These are phyloP conservation scores for Drosophila pectinifera DNA, from an alignment of 1,140 invertebrate genomes.

Conservation along the genomic window DNA sequence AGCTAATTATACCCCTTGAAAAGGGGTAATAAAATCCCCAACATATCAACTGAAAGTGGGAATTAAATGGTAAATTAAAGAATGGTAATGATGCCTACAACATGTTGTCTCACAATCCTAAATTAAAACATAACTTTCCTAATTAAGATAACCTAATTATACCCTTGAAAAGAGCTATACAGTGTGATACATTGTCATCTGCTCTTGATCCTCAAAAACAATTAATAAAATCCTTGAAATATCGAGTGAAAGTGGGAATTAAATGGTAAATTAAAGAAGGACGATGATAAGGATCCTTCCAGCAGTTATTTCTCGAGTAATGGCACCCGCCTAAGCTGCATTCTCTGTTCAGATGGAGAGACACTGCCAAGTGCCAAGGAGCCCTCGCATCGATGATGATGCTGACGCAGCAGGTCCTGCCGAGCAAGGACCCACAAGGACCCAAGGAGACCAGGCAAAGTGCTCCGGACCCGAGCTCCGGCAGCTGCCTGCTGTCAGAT, in stretches of 20 bases:
- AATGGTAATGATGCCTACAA: slow-evolving; percentile 7
- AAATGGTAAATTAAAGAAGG: slow-evolving; percentile 23
- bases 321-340: slow-evolving; percentile 21
- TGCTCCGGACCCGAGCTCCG: slow-evolving; percentile 14
- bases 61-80: slow-evolving; percentile 22
- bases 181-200: too few species aligned
- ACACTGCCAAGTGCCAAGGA: slow-evolving; percentile 39
- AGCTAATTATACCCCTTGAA: too few species aligned
- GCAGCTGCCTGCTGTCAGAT: slow-evolving; percentile 64
- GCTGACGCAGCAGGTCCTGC: slow-evolving; percentile 35
- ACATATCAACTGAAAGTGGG: neutral
- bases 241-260: neutral
- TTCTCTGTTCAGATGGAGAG: slow-evolving; percentile 37
- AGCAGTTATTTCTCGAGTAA: slow-evolving; percentile 28
- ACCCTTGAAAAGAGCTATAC: too few species aligned
- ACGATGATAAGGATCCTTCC: slow-evolving; percentile 3
- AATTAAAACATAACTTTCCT: too few species aligned
- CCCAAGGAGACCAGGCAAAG: slow-evolving; percentile 8
- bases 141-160: too few species aligned
- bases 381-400: slow-evolving; percentile 17
- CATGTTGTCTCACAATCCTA: too few species aligned
- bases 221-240: too few species aligned
- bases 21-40: too few species aligned
- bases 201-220: too few species aligned
- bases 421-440: slow-evolving; percentile 23